Percentiles rank a stretch among this genome's conserved stretches.
Evolutionary conservation across 2,888 invertebrate genomes (phyloP).

Genomic region (Latrodectus hesperus): DNA sequence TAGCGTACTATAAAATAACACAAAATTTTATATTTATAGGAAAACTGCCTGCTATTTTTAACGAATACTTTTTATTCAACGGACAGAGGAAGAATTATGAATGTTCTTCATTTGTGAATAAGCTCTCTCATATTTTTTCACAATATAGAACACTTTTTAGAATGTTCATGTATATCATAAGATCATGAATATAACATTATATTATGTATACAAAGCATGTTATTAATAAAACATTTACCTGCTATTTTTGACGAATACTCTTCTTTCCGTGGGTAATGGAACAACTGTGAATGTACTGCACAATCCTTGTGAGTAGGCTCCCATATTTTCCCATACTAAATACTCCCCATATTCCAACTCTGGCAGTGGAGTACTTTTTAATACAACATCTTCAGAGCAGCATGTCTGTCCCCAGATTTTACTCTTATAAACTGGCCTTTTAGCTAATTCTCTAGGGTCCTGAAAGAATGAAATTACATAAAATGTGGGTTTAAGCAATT

Average conservation of each 20-base stretch:
- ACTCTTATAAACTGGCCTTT: constrained; percentile 48
- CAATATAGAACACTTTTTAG: neutral
- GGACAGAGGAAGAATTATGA: neutral
- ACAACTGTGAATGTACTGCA: constrained; percentile 70
- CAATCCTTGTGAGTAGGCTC: constrained; percentile 68
- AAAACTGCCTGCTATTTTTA: neutral
- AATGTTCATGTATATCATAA: neutral
- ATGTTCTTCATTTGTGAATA: no score
- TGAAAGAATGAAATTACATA: neutral
- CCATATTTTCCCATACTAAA: constrained; percentile 70
- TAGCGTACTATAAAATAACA: no score
- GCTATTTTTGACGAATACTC: constrained; percentile 79
- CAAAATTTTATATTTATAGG: no score
- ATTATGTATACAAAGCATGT: no score
- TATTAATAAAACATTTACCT: constrained; percentile 78
- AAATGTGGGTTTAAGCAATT: neutral
- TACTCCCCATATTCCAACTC: constrained; percentile 71
- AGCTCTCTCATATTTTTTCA: neutral
- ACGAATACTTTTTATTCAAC: neutral
- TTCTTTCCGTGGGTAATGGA: constrained; percentile 45
- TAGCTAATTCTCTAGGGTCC: neutral
- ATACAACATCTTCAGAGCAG: constrained; percentile 69
- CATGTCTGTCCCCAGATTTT: constrained; percentile 71
- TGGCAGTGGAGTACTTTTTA: constrained; percentile 55
- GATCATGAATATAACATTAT: neutral